phyloP scores from a whole-genome alignment of 1,140 invertebrate genomes.

The Nomia melanderi region DNA sequence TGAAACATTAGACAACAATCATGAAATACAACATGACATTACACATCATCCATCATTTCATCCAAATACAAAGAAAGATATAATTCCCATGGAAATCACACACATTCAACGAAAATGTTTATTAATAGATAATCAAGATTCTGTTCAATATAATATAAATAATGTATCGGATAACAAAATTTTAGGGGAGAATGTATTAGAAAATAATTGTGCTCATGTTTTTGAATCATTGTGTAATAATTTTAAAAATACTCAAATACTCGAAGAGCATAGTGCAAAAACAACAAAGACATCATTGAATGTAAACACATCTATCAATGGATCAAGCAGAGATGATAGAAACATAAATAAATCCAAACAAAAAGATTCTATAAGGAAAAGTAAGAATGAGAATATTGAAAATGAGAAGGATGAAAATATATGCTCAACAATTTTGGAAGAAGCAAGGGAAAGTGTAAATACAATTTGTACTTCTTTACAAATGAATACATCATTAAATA shows the following conservation, averaged over 20 bases:
- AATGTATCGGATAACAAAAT: neutral
- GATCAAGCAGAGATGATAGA: neutral
- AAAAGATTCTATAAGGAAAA: neutral
- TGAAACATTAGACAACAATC: neutral
- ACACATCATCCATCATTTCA: neutral
- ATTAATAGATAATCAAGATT: neutral
- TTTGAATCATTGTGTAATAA: too few species aligned
- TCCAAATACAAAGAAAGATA: constrained; percentile 12
- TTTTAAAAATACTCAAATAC: too few species aligned
- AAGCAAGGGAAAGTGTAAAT: constrained; percentile 33
- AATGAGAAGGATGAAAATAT: neutral
- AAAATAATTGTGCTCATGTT: neutral
- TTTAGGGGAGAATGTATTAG: constrained; percentile 4
- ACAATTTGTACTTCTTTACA: constrained; percentile 61
- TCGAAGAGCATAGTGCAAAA: constrained; percentile 1
- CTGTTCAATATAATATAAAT: neutral
- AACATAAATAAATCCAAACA: neutral
- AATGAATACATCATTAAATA: constrained; percentile 73
- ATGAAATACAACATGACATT: neutral
- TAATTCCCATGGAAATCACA: constrained; percentile 41
- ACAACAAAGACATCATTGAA: constrained; percentile 54
- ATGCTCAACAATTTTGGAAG: neutral
- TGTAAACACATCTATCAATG: constrained; percentile 70
- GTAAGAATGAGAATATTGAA: neutral
- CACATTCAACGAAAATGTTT: neutral